phyloP scores from a whole-genome alignment of 2,797 vertebrate species.

The Acanthiza pusilla region DNA sequence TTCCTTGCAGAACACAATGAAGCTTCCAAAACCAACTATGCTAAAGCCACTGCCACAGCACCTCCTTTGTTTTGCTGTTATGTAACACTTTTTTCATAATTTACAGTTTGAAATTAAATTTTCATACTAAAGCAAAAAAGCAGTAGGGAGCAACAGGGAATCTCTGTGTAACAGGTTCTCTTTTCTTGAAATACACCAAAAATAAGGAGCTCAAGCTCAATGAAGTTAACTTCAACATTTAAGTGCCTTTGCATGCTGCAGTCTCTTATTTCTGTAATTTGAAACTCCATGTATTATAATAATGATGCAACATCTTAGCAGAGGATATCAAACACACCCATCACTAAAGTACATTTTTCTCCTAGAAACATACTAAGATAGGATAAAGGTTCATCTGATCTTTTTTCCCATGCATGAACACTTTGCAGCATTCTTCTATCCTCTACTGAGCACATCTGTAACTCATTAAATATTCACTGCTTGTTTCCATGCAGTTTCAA shows the following conservation, averaged over 20 bases:
- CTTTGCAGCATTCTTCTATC: background rate
- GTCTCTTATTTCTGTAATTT: background rate
- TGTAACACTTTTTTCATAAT: background rate
- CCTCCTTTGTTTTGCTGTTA: background rate
- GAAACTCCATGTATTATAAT: background rate
- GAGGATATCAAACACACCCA: background rate
- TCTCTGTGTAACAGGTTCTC: background rate
- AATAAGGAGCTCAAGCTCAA: background rate
- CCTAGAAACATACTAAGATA: background rate
- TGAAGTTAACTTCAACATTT: background rate
- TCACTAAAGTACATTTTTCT: background rate
- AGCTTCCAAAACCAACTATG: background rate
- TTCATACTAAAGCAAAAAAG: background rate
- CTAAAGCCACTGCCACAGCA: background rate
- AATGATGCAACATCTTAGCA: background rate
- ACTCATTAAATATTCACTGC: background rate
- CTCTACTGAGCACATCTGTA: background rate
- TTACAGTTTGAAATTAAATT: background rate
- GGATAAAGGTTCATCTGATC: background rate
- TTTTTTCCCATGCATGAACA: background rate
- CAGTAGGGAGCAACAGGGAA: background rate
- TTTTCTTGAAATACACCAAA: background rate
- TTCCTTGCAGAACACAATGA: background rate
- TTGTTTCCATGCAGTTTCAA: conserved; percentile 1
- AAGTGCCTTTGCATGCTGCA: background rate